phyloP scores from a whole-genome alignment of 1,140 invertebrate species.

The Brachionus koreanus region DNA sequence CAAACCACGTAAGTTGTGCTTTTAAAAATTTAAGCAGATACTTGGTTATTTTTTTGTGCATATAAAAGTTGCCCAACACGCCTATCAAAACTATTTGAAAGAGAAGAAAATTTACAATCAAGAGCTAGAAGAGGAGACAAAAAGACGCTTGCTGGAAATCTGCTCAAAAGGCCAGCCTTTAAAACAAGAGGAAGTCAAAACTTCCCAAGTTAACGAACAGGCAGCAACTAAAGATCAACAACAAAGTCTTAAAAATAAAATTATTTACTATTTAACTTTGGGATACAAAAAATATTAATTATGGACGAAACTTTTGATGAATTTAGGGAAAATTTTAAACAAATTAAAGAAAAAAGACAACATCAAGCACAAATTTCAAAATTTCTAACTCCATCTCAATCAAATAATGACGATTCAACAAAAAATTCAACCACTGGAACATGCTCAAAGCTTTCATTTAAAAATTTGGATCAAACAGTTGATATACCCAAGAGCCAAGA shows the following conservation, averaged over 20 bases:
- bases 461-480: background rate
- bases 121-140: constrained; percentile 31
- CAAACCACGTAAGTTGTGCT: background rate
- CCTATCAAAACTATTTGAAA: constrained; percentile 21
- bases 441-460: background rate
- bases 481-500: background rate
- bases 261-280: background rate
- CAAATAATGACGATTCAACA: background rate
- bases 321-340: constrained; percentile 45
- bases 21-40: background rate
- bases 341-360: constrained; percentile 34
- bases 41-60: background rate
- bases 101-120: constrained; percentile 17
- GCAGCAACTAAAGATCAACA: background rate
- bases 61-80: constrained; percentile 1
- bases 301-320: constrained; percentile 42
- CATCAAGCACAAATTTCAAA: constrained; percentile 32
- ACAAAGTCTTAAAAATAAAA: background rate
- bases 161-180: background rate
- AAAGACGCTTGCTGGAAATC: background rate
- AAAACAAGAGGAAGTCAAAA: background rate
- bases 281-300: constrained; percentile 22
- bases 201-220: background rate
- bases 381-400: constrained; percentile 29
- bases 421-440: background rate